A percentile compares a stretch with the other conserved stretches of the same genome.
phyloP scores from a whole-genome alignment of 2,797 vertebrate species.

The Pampus argenteus region DNA sequence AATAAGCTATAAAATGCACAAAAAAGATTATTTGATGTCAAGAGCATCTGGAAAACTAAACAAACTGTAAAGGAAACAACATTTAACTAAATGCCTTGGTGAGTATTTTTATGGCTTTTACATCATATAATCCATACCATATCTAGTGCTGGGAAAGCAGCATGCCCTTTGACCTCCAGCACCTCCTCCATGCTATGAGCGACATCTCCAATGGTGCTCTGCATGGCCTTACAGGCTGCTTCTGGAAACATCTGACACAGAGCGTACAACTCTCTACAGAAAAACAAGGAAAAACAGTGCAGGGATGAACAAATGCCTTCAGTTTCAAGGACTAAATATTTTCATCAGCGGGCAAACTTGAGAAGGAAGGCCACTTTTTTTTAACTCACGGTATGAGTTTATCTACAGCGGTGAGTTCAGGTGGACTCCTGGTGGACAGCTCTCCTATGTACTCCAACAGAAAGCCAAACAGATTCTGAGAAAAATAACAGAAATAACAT shows the following conservation, averaged over 20 bases:
- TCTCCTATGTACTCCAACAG: conserved; percentile 94
- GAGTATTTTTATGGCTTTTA: neutral
- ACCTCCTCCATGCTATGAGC: conserved; percentile 87
- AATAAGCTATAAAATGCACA: conserved; percentile 83
- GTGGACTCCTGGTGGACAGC: conserved; percentile 83
- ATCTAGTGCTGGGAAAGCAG: conserved; percentile 86
- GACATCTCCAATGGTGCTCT: conserved; percentile 86
- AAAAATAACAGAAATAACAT: conserved; percentile 21
- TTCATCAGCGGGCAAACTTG: neutral
- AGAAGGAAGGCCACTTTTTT: neutral
- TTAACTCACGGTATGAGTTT: conserved; percentile 88
- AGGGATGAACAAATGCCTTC: neutral
- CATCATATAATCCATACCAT: conserved; percentile 79
- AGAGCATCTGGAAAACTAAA: neutral
- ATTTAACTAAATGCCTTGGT: neutral
- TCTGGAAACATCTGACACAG: conserved; percentile 95
- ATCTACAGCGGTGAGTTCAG: conserved; percentile 88
- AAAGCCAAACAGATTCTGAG: conserved; percentile 93
- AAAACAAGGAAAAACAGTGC: neutral
- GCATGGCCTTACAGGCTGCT: conserved; percentile 83
- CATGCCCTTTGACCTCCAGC: conserved; percentile 88
- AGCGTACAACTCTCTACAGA: conserved; percentile 87
- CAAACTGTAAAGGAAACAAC: too few relatives aligned
- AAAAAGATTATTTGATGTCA: neutral
- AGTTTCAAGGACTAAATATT: neutral